Base-by-base conservation (phyloP, 2,888 invertebrate species). In the Ditylenchus weischeri region DNA sequence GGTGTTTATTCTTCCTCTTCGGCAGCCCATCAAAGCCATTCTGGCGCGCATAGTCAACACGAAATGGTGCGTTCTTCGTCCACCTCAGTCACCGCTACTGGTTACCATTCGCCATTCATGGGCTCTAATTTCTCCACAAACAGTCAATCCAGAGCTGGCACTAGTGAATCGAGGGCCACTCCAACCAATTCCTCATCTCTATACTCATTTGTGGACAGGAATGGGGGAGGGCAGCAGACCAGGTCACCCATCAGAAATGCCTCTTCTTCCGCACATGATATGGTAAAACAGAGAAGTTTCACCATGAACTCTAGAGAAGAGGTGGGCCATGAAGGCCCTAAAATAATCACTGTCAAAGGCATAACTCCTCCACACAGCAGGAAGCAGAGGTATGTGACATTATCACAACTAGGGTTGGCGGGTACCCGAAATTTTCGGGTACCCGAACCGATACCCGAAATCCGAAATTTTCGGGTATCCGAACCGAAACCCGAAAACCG, bases 301-400 rank as follows among this genome's bases (percentile, higher is more conserved):
- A 29, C 29, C 3, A 5, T 29, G 29, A 43, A 43, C 8, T 13
- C 43, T 43, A 43, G 15, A 43, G 43, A 43, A 4, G 29, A 19
- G 35, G 11, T 21, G 19, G 47, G 19, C 29, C 21, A 47, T 35
- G 36, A 38, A 15, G 73, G 66, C 13, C 71, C 75, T 7, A 75
- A 74, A 36, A 64, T 75, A 5, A 72, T 76, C 65, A 75, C 69
- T 1, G 72, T 75, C 29, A 74, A 72, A 51, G 75, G 75, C n/a
- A 64, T 65, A 7, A 70, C 65, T 19, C 67, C 73, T 35, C 59
- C 64, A 19, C 58, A 57, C 15, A 66, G 48, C 19, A 38, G 58
- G 15, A 69, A 51, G 13, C 57, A 66, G 51, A 43, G 43, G 43
- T 43, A 43, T 3, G 43, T 8, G 8, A 5, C 29, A 29, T 29